phyloP scores from a whole-genome alignment of 2,888 invertebrate species.

The Lasius fuliginosus region DNA sequence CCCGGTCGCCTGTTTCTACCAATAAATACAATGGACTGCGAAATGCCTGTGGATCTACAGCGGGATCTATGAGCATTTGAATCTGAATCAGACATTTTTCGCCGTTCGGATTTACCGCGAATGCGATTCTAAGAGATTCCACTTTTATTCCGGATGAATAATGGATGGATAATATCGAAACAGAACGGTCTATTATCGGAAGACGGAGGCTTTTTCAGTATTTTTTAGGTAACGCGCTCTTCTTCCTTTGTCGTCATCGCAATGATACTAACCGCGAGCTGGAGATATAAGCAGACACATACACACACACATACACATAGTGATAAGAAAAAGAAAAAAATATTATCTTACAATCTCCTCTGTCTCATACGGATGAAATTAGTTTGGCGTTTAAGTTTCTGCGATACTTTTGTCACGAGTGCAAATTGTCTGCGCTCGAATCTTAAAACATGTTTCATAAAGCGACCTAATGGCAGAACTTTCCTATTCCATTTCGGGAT shows the following conservation, averaged over 20 bases:
- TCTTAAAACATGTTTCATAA: neutral
- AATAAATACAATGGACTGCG: constrained; percentile 78
- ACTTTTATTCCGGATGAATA: constrained; percentile 80
- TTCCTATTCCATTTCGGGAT: constrained; percentile 1
- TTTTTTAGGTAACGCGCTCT: constrained; percentile 8
- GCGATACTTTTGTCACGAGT: neutral
- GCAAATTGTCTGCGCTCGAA: neutral
- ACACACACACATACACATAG: neutral
- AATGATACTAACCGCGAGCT: constrained; percentile 5
- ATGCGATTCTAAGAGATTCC: constrained; percentile 74
- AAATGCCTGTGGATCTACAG: constrained; percentile 72
- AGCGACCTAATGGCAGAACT: constrained; percentile 7
- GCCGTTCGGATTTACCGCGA: constrained; percentile 76
- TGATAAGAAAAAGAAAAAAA: neutral
- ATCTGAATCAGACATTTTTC: constrained; percentile 79
- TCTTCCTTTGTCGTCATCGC: neutral
- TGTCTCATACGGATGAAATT: neutral
- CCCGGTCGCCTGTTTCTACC: constrained; percentile 67
- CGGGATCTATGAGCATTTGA: constrained; percentile 79
- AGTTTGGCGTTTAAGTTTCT: neutral
- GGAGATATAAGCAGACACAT: neutral
- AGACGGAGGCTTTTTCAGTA: constrained; percentile 57
- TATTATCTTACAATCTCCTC: neutral
- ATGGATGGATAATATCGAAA: constrained; percentile 81
- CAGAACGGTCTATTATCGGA: constrained; percentile 65